These are phyloP conservation scores for Trissolcus brochymenae DNA, from an alignment of 2,888 invertebrate genomes.

Conservation along the genomic window DNA sequence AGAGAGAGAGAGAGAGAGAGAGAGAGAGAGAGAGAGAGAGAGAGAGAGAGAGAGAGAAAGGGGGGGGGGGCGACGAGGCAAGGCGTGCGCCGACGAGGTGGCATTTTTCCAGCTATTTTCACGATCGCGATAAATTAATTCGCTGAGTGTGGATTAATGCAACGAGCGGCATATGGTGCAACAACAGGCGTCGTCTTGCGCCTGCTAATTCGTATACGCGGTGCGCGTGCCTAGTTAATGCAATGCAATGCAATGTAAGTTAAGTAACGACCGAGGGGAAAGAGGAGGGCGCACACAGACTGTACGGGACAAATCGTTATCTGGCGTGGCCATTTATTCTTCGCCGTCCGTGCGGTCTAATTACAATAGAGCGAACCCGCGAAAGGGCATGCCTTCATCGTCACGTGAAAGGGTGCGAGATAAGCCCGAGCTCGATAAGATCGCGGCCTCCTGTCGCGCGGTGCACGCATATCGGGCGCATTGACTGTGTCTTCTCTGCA, in stretches of 20 bases:
- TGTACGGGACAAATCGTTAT: slow-evolving; percentile 53
- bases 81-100: slow-evolving; percentile 19
- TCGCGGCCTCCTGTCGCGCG: slow-evolving; percentile 60
- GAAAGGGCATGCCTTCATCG: slow-evolving; percentile 55
- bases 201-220: slow-evolving; percentile 36
- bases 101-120: slow-evolving; percentile 48
- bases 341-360: slow-evolving; percentile 47
- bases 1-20: too few relatives aligned
- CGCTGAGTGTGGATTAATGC: slow-evolving; percentile 46
- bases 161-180: slow-evolving; percentile 52
- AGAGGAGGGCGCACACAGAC: slow-evolving; percentile 7
- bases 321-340: slow-evolving; percentile 49
- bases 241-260: slow-evolving; percentile 49
- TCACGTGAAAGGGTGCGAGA: slow-evolving; percentile 59
- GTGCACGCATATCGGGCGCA: slow-evolving; percentile 54
- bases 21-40: too few relatives aligned
- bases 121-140: slow-evolving; percentile 54
- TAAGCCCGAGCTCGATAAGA: slow-evolving; percentile 59
- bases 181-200: slow-evolving; percentile 51
- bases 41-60: slow-evolving; percentile 10
- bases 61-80: too few relatives aligned
- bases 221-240: slow-evolving; percentile 53
- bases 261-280: slow-evolving; percentile 40
- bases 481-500: slow-evolving; percentile 22
- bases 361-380: slow-evolving; percentile 40